A percentile compares a stretch with the other conserved stretches of the same genome.
phyloP scores from a whole-genome alignment of 2,797 vertebrate genomes.

The Myotis findleyi region DNA sequence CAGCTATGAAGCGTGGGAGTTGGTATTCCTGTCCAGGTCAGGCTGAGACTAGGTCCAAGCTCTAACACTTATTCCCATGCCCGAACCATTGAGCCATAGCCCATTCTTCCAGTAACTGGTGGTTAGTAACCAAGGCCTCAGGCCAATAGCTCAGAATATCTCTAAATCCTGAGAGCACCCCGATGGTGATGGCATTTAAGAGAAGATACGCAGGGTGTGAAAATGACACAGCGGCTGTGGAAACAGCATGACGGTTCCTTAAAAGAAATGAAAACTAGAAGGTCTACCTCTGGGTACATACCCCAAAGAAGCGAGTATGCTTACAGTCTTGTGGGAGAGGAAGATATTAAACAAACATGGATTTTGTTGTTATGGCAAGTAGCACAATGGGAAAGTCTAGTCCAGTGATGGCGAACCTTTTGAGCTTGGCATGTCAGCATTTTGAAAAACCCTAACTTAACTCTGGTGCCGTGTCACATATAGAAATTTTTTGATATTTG shows the following conservation, averaged over 20 bases:
- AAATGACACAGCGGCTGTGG: background rate
- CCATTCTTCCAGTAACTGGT: background rate
- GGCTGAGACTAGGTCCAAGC: background rate
- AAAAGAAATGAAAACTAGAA: background rate
- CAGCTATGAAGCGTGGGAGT: background rate
- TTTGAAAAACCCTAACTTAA: too few relatives aligned
- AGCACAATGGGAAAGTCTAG: background rate
- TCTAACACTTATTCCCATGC: background rate
- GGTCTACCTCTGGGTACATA: background rate
- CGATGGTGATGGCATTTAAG: background rate
- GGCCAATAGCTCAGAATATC: background rate
- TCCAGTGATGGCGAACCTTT: too few relatives aligned
- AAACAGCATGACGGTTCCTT: background rate
- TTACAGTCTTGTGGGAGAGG: background rate
- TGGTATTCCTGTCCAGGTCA: background rate
- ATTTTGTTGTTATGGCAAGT: background rate
- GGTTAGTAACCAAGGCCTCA: background rate
- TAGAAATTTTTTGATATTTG: too few relatives aligned
- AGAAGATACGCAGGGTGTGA: background rate
- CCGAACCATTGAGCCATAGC: too few relatives aligned
- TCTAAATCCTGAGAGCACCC: background rate
- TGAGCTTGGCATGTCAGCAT: too few relatives aligned
- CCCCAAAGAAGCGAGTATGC: background rate
- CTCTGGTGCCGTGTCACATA: too few relatives aligned
- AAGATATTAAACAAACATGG: background rate